Evolutionary conservation across 2,113 vertebrate genomes (phyloP).

Genomic region (Scomber colias): DNA sequence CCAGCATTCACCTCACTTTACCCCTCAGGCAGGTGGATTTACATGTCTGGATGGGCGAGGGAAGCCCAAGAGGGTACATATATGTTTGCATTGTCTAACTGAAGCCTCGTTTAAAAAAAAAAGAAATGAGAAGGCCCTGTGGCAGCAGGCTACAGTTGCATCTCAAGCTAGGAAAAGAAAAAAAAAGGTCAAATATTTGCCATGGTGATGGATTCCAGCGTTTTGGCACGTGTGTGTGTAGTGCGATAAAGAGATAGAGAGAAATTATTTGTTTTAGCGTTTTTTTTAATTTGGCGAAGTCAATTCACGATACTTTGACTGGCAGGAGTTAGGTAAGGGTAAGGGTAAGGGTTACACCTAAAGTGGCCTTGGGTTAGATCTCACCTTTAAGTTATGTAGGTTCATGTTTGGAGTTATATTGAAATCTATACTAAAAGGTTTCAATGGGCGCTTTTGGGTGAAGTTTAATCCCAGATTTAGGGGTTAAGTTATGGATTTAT

Average conservation of each 20-base stretch:
- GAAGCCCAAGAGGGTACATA: conserved; percentile 56
- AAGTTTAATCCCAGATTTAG: conserved; percentile 35
- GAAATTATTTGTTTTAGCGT: conserved; percentile 1
- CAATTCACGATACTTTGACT: conserved; percentile 14
- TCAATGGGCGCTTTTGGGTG: neutral
- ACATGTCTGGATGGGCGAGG: conserved; percentile 73
- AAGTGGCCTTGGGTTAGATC: neutral
- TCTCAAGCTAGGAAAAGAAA: conserved; percentile 33
- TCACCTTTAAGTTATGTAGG: neutral
- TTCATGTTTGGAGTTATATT: neutral
- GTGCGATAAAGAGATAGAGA: neutral
- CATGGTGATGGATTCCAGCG: conserved; percentile 29
- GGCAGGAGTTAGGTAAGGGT: neutral
- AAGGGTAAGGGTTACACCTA: conserved; percentile 11
- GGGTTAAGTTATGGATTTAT: conserved; percentile 1
- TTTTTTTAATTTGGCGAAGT: conserved; percentile 34
- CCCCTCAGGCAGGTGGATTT: conserved; percentile 82
- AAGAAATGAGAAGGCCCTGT: conserved; percentile 30
- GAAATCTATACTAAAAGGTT: neutral
- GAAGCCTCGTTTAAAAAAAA: neutral
- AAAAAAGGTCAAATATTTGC: conserved; percentile 58
- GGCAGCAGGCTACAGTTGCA: conserved; percentile 57
- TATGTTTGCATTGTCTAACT: conserved; percentile 68
- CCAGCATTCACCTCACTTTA: conserved; percentile 82
- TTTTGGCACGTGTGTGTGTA: conserved; percentile 40